Conservation (phyloP, 2,113 vertebrate species). For the Cyprinus carpio region DNA sequence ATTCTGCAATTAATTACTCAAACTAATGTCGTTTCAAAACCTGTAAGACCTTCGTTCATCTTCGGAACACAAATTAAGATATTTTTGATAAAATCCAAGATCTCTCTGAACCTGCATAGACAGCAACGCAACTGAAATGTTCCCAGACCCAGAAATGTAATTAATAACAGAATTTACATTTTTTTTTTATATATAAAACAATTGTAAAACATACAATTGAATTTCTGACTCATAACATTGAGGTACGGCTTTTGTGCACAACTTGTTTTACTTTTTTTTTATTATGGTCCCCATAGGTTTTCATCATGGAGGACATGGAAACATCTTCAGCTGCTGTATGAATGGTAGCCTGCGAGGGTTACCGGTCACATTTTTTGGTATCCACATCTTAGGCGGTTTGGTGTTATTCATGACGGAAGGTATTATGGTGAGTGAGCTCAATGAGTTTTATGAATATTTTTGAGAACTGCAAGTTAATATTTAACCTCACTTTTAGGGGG, state of each 20-base stretch:
- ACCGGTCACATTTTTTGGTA: conserved; percentile 87
- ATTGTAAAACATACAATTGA: not conserved
- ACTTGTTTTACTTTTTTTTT: not conserved
- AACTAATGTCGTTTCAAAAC: too few relatives aligned
- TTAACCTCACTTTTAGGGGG: conserved; percentile 77
- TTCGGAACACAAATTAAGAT: too few relatives aligned
- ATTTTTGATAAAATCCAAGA: too few relatives aligned
- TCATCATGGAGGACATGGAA: conserved; percentile 75
- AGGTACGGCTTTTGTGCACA: too few relatives aligned
- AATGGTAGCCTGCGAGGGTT: conserved; percentile 81
- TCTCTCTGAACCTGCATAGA: too few relatives aligned
- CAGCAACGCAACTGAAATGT: too few relatives aligned
- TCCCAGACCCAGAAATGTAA: too few relatives aligned
- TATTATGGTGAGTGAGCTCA: conserved; percentile 83
- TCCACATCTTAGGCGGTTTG: conserved; percentile 88
- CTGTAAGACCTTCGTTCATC: too few relatives aligned
- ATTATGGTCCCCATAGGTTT: not conserved
- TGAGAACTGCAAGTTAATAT: not conserved
- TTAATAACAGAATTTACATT: too few relatives aligned
- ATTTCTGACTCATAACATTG: not conserved
- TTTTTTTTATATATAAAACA: too few relatives aligned
- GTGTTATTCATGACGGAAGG: conserved; percentile 97
- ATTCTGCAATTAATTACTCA: too few relatives aligned
- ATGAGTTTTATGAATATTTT: not conserved
- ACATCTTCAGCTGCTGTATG: conserved; percentile 86